Evolutionary conservation across 2,797 vertebrate species (phyloP).

Genomic region (Phalloptychus januarius): DNA sequence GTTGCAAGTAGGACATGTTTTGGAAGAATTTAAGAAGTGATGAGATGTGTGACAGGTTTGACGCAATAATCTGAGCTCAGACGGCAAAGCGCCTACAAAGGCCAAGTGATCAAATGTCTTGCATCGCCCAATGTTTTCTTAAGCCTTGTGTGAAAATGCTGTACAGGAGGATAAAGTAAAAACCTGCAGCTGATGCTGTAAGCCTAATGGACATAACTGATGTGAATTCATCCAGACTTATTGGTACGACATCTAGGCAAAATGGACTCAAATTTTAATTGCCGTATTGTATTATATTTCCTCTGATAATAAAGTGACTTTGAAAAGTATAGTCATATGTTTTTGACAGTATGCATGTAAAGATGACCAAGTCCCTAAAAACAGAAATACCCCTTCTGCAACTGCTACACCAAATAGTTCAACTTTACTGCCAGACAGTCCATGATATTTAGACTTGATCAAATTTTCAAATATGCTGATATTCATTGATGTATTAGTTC

Average conservation of each 20-base stretch:
- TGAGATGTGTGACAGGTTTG: conserved; percentile 27
- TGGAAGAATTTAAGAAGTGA: conserved; percentile 10
- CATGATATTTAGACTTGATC: neutral
- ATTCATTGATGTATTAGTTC: neutral
- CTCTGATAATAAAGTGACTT: neutral
- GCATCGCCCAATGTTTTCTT: conserved; percentile 16
- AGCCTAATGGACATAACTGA: neutral
- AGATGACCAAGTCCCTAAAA: neutral
- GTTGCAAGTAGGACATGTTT: conserved; percentile 24
- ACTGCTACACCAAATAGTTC: neutral
- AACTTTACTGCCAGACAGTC: neutral
- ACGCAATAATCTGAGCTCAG: conserved; percentile 25
- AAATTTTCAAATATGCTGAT: neutral
- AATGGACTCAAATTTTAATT: neutral
- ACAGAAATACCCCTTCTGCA: neutral
- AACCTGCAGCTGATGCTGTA: neutral
- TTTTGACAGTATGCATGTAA: neutral
- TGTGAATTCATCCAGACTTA: neutral
- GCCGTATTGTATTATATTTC: neutral
- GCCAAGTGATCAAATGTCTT: conserved; percentile 21
- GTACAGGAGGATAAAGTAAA: neutral
- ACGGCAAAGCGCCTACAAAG: conserved; percentile 27
- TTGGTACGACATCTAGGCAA: neutral
- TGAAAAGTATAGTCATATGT: neutral
- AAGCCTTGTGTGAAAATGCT: conserved; percentile 5